phyloP scores from a whole-genome alignment of 2,113 vertebrate species.

The Dendropsophus ebraccatus region DNA sequence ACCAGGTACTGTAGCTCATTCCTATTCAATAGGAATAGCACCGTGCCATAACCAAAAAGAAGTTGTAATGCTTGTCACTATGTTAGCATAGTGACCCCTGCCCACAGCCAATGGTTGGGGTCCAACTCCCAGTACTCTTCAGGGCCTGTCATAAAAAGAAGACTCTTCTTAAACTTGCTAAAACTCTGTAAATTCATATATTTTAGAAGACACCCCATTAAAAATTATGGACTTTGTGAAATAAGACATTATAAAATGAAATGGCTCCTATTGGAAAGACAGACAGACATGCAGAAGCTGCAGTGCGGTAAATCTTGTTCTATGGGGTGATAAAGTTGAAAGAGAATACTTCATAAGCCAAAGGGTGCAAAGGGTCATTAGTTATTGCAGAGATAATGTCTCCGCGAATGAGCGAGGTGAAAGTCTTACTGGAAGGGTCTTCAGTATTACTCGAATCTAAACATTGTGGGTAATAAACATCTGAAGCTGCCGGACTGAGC shows the following conservation, averaged over 20 bases:
- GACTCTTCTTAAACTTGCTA: too few relatives aligned
- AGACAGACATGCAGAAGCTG: neutral
- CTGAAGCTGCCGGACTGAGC: conserved; percentile 3
- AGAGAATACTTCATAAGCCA: neutral
- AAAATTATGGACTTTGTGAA: neutral
- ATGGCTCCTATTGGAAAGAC: neutral
- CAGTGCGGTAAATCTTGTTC: neutral
- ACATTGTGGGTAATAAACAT: conserved; percentile 24
- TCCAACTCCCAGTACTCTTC: too few relatives aligned
- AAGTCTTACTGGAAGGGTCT: conserved; percentile 9
- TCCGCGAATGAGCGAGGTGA: conserved; percentile 27
- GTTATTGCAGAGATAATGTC: conserved; percentile 23
- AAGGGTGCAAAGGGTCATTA: conserved; percentile 12
- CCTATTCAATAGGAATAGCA: too few relatives aligned
- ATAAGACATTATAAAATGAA: conserved; percentile 9
- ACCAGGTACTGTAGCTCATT: too few relatives aligned
- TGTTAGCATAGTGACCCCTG: too few relatives aligned
- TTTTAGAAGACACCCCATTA: neutral
- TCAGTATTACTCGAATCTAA: conserved; percentile 16
- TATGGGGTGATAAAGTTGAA: neutral
- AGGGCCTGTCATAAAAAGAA: too few relatives aligned
- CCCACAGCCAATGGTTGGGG: too few relatives aligned
- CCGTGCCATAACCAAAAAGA: too few relatives aligned
- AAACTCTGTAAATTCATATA: neutral
- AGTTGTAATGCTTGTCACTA: too few relatives aligned